These are phyloP conservation scores for Volucella zonaria DNA, from an alignment of 2,888 invertebrate species.

Conservation along the genomic window DNA sequence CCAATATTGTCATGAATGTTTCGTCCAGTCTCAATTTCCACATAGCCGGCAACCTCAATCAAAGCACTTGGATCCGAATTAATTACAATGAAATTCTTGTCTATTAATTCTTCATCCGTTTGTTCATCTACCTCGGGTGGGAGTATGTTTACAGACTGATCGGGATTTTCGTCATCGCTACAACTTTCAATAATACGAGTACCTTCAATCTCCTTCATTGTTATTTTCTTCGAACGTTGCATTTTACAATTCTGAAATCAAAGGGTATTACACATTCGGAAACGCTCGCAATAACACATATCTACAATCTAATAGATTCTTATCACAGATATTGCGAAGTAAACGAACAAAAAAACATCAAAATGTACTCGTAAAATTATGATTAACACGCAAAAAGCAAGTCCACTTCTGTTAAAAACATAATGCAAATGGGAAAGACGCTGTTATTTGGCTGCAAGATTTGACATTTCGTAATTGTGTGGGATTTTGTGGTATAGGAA, in stretches of 20 bases:
- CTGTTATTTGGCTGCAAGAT: too few species aligned
- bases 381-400: too few species aligned
- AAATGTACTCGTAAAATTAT: background rate
- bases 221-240: too few species aligned
- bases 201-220: conserved; percentile 2
- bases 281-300: background rate
- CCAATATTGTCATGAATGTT: background rate
- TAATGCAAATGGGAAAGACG: too few species aligned
- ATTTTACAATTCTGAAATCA: background rate
- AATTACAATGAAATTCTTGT: background rate
- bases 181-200: background rate
- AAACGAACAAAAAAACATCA: background rate
- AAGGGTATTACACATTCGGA: background rate
- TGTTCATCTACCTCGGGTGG: background rate
- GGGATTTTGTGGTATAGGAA: too few species aligned
- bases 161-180: conserved; percentile 1
- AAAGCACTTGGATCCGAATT: too few species aligned
- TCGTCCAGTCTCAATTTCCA: too few species aligned
- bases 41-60: too few species aligned
- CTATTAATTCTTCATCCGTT: background rate
- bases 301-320: background rate
- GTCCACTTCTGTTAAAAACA: too few species aligned
- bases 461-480: too few species aligned
- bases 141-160: background rate
- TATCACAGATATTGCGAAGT: conserved; percentile 77